Evolutionary conservation across 2,113 vertebrate species (phyloP), one percentile per base, ranked within the genome.

Genomic region (Leptocoma aspasia): DNA sequence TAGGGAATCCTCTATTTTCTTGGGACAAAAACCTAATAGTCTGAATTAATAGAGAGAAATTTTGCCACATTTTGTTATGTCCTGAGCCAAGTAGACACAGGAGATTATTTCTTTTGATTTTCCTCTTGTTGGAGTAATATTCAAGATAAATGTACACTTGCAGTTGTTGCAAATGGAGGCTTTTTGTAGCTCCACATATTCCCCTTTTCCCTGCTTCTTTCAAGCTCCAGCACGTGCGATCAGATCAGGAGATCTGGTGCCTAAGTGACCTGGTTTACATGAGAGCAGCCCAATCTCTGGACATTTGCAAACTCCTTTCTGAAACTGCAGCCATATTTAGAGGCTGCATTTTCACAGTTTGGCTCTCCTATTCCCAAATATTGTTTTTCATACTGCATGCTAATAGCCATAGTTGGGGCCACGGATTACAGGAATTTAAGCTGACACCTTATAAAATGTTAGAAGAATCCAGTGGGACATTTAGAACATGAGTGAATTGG

Each of bases 361-460:
- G 57, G 37, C 71, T 95, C 54, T 63, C 9, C 45, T 53, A 18
- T 80, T 76, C 47, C 54, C 69, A 86, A 66, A 86, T 86, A 68
- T 4, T 89, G 14, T 39, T 96, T 78, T 94, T 86, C 44, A 59
- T 86, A 41, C 45, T 78, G 10, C 39, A 56, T 89, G 84, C 72
- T 89, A 84, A 83, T 41, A 86, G 60, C 60, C 52, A n/a, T 81
- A 49, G 24, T 10, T 78, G 60, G 64, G 52, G 77, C 45, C 64
- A 64, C 0, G 11, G 83, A 91, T 84, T 89, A 78, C 31, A 84
- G 73, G 41, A 89, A 71, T 96, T 95, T 79, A 95, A 94, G 37
- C 80, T 94, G 64, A 64, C 49, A 78, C 89, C 41, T 92, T 95
- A 94, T 92, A 94, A 94, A 95, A 92, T 69, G 44, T 79, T 95